These are phyloP conservation scores for Uria aalge DNA, from an alignment of 2,113 vertebrate species.

Conservation along the genomic window DNA sequence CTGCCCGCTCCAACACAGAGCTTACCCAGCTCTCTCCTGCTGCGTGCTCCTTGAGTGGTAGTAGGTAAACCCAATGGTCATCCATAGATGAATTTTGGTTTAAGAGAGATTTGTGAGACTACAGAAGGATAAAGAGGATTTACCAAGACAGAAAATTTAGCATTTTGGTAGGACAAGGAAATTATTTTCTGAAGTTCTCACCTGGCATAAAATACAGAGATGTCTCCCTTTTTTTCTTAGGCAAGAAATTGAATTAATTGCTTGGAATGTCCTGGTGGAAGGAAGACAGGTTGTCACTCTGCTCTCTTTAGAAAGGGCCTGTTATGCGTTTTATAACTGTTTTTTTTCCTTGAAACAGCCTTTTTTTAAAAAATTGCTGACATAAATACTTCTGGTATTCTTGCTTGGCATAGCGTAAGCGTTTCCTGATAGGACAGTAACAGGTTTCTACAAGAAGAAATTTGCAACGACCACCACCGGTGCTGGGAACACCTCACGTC, in stretches of 20 bases:
- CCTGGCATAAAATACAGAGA: background rate
- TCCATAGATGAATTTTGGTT: fast-evolving
- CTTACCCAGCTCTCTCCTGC: background rate
- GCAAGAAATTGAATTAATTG: background rate
- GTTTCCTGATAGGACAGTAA: background rate
- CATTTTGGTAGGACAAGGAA: background rate
- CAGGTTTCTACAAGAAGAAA: background rate
- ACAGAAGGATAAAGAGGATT: background rate
- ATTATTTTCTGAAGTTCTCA: background rate
- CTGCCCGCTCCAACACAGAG: background rate
- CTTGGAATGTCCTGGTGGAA: background rate
- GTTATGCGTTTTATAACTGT: background rate
- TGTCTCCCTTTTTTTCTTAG: background rate
- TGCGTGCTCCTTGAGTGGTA: fast-evolving
- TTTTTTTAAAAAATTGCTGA: background rate
- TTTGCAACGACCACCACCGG: fast-evolving
- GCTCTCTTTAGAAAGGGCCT: background rate
- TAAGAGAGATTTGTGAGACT: background rate
- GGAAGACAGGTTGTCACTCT: background rate
- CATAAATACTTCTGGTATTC: background rate
- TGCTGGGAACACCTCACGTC: background rate
- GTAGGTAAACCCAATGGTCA: fast-evolving
- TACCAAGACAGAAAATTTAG: background rate
- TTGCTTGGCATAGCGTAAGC: background rate
- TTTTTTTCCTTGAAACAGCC: background rate